A percentile compares a stretch with the other conserved stretches of the same genome.
phyloP scores from a whole-genome alignment of 2,113 vertebrate species.

The Pomatorhinus ruficollis region DNA sequence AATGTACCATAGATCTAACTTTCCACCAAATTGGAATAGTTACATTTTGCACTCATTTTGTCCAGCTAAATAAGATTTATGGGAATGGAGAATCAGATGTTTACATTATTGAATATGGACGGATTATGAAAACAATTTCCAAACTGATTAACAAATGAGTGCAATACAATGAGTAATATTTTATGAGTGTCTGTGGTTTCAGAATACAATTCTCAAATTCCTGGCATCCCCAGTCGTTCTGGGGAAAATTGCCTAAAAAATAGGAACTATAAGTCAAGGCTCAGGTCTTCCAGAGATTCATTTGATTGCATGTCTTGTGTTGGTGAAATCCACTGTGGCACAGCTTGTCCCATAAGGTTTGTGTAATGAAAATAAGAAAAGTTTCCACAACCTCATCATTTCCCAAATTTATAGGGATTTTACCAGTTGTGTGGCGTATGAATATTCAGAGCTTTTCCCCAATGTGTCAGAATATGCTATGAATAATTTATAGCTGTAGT shows the following conservation, averaged over 20 bases:
- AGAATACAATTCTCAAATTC: not conserved
- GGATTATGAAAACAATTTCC: not conserved
- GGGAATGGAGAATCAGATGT: not conserved
- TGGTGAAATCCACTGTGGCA: slow-evolving; percentile 20
- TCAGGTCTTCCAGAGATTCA: not conserved
- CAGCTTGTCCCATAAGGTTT: slow-evolving; percentile 5
- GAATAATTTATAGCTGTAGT: slow-evolving; percentile 73
- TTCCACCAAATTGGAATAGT: not conserved
- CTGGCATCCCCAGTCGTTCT: not conserved
- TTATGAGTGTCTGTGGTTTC: not conserved
- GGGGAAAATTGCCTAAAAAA: not conserved
- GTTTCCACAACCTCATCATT: slow-evolving; percentile 31
- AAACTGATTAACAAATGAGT: not conserved
- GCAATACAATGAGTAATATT: not conserved
- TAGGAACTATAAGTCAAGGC: not conserved
- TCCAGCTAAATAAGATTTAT: not conserved
- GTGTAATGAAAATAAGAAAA: slow-evolving; percentile 43
- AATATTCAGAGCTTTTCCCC: slow-evolving; percentile 71
- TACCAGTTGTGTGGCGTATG: slow-evolving; percentile 45
- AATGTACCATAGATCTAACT: not conserved
- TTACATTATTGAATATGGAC: not conserved
- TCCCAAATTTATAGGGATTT: slow-evolving; percentile 57
- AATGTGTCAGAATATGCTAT: slow-evolving; percentile 57
- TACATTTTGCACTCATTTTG: not conserved
- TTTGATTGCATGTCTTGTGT: not conserved